These are phyloP conservation scores for Chionis minor DNA, from an alignment of 2,113 vertebrate genomes.

Conservation along the genomic window DNA sequence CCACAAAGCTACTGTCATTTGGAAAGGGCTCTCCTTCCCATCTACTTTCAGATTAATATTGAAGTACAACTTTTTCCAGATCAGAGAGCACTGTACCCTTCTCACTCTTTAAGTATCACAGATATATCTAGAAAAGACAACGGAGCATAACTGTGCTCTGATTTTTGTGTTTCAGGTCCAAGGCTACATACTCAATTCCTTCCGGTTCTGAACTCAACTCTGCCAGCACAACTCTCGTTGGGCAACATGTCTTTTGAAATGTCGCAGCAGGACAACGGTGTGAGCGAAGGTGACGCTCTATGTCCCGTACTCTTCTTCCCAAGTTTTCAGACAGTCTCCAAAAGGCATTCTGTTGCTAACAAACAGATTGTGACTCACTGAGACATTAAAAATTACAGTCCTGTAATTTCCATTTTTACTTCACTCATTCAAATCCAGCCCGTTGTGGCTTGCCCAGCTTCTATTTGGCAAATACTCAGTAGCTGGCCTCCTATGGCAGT, in stretches of 20 bases:
- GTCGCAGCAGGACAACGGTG: accelerated
- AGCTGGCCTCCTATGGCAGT: background rate
- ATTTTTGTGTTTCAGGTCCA: background rate
- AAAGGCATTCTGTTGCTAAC: background rate
- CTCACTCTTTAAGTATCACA: background rate
- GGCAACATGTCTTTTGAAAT: background rate
- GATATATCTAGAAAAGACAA: background rate
- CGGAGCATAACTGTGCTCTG: background rate
- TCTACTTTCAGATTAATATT: background rate
- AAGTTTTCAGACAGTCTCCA: background rate
- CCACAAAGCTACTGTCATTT: background rate
- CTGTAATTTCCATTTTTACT: constrained; percentile 17
- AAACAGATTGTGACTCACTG: constrained; percentile 22
- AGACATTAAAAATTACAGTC: background rate
- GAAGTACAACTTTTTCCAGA: background rate
- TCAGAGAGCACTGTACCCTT: background rate
- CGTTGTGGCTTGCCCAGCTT: background rate
- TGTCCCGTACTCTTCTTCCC: background rate
- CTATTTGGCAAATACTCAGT: background rate
- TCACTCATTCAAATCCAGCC: background rate
- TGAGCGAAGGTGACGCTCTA: background rate
- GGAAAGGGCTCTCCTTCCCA: background rate
- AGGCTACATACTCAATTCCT: background rate
- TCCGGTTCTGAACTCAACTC: background rate
- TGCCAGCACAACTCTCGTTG: background rate